A percentile compares a stretch with the other conserved stretches of the same genome.
These are phyloP conservation scores for Epinotia nisella DNA, from an alignment of 2,888 invertebrate genomes.

Conservation along the genomic window DNA sequence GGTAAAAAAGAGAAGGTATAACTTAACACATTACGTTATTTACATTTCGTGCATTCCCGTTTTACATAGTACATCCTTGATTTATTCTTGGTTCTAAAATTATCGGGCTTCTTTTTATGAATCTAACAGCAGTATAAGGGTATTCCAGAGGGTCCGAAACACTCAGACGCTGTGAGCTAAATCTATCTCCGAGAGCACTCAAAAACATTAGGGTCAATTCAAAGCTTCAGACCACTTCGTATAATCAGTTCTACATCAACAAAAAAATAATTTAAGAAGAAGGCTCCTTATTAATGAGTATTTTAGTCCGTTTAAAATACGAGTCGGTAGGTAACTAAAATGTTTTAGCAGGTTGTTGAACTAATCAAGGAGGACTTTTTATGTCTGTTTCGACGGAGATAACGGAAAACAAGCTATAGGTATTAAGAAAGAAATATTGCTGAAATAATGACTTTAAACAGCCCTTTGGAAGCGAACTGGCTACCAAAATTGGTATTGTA, in stretches of 20 bases:
- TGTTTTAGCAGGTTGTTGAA: slow-evolving; percentile 16
- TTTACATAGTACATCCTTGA: background rate
- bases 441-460: background rate
- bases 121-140: slow-evolving; percentile 4
- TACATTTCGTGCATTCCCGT: background rate
- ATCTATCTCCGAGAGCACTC: slow-evolving; percentile 25
- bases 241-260: slow-evolving; percentile 10
- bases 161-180: slow-evolving; percentile 27
- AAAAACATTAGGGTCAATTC: slow-evolving; percentile 12
- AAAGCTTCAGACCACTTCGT: slow-evolving; percentile 18
- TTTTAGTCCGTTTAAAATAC: background rate
- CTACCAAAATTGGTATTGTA: background rate
- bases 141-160: slow-evolving; percentile 21
- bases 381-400: too few species aligned
- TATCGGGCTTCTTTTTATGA: slow-evolving; percentile 1
- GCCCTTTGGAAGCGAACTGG: background rate
- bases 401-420: background rate
- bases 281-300: background rate
- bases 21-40: too few species aligned
- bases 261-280: slow-evolving; percentile 1
- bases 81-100: slow-evolving; percentile 16
- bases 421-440: background rate
- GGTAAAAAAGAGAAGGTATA: too few species aligned
- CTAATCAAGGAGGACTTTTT: background rate
- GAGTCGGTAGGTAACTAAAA: background rate